phyloP scores from a whole-genome alignment of 2,888 invertebrate genomes.

The Congeria kusceri region DNA sequence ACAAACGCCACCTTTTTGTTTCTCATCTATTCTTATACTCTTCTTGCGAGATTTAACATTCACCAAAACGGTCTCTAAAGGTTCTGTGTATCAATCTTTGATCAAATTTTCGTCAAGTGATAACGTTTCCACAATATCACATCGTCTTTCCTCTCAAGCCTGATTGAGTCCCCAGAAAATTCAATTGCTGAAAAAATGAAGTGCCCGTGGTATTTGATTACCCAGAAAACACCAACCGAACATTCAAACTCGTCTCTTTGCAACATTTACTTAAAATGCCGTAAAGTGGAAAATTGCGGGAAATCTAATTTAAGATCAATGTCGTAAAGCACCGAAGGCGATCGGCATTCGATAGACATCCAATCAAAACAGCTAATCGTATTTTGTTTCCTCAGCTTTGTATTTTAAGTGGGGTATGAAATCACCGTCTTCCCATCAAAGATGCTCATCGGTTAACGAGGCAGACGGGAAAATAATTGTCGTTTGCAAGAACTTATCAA shows the following conservation, averaged over 20 bases:
- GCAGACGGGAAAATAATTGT: slow-evolving; percentile 56
- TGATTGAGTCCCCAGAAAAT: no score
- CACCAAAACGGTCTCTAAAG: no score
- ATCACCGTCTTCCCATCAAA: slow-evolving; percentile 47
- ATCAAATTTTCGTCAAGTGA: no score
- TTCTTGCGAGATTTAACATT: no score
- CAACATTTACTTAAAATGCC: slow-evolving; percentile 39
- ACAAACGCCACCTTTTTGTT: no score
- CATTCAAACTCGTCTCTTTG: slow-evolving; percentile 1
- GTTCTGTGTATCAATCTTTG: no score
- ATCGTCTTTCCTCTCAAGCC: no score
- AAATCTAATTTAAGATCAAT: slow-evolving; percentile 59
- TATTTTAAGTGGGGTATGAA: slow-evolving; percentile 52
- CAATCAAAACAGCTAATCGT: slow-evolving; percentile 60
- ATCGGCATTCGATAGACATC: slow-evolving; percentile 42
- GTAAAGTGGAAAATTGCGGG: slow-evolving; percentile 40
- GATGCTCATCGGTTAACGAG: slow-evolving; percentile 60
- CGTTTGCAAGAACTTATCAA: slow-evolving; percentile 54
- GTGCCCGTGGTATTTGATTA: slow-evolving; percentile 5
- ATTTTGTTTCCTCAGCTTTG: slow-evolving; percentile 43
- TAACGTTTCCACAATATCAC: no score
- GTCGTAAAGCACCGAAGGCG: slow-evolving; percentile 34
- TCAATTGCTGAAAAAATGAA: not conserved
- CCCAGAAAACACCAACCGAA: not conserved
- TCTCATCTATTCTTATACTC: no score